Conservation (phyloP, 2,888 invertebrate genomes). For the Erebia ligea region DNA sequence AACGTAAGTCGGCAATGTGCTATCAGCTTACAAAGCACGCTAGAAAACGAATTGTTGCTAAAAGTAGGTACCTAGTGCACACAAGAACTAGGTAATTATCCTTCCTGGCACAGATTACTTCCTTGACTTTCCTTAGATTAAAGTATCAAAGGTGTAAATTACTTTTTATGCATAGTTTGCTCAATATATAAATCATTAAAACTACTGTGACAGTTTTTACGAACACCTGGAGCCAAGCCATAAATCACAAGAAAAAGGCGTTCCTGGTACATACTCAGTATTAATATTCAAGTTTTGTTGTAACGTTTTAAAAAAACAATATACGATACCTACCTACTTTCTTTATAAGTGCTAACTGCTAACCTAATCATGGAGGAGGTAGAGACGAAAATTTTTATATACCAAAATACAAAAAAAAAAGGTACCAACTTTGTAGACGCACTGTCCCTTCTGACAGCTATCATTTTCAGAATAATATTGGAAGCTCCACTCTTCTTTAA, state of each 20-base stretch:
- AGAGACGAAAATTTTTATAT: too few relatives aligned
- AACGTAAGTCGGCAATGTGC: not conserved
- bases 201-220: not conserved
- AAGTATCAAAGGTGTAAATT: not conserved
- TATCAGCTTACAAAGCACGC: conserved; percentile 1
- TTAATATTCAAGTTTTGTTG: too few relatives aligned
- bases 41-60: not conserved
- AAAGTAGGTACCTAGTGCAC: not conserved
- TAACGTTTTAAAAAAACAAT: too few relatives aligned
- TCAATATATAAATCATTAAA: not conserved
- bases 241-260: not conserved
- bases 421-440: too few relatives aligned
- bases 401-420: too few relatives aligned
- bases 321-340: too few relatives aligned
- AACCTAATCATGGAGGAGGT: too few relatives aligned
- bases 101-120: not conserved
- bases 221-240: not conserved
- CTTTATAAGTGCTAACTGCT: too few relatives aligned
- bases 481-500: too few relatives aligned
- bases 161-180: not conserved
- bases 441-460: too few relatives aligned
- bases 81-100: conserved; percentile 1
- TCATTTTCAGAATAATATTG: too few relatives aligned
- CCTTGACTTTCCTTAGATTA: not conserved
- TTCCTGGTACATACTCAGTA: not conserved